Conservation (phyloP, 2,888 invertebrate species). For the Habroteleia sp. region DNA sequence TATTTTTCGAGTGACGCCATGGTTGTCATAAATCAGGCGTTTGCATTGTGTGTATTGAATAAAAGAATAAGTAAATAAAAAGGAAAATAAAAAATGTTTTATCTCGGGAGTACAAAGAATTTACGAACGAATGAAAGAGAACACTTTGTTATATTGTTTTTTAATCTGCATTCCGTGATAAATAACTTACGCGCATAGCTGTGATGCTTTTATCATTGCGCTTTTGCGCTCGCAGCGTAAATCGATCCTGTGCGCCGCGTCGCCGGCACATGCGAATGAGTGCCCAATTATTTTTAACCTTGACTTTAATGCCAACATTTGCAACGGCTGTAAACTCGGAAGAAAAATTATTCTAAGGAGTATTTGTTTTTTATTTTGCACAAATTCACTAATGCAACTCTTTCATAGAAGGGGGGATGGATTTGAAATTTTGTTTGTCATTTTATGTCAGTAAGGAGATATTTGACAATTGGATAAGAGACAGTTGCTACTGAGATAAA, state of each 20-base stretch:
- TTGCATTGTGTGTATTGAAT: too few relatives aligned
- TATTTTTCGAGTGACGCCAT: too few relatives aligned
- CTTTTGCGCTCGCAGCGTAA: conserved; percentile 41
- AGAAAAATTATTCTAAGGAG: too few relatives aligned
- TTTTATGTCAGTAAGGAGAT: too few relatives aligned
- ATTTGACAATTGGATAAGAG: too few relatives aligned
- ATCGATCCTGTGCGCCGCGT: conserved; percentile 43
- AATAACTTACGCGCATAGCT: conserved; percentile 40
- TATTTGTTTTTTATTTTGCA: too few relatives aligned
- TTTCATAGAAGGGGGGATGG: too few relatives aligned
- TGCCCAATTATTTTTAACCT: conserved; percentile 55
- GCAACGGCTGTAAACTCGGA: background rate
- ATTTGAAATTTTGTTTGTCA: too few relatives aligned
- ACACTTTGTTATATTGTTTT: conserved; percentile 35
- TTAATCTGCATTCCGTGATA: conserved; percentile 52
- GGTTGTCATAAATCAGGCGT: too few relatives aligned
- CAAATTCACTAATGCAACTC: too few relatives aligned
- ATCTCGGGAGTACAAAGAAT: conserved; percentile 36
- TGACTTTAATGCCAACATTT: conserved; percentile 45
- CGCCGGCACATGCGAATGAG: conserved; percentile 44
- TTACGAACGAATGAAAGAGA: conserved; percentile 20
- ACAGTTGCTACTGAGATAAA: too few relatives aligned
- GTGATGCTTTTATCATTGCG: conserved; percentile 42
- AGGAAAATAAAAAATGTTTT: conserved; percentile 10
- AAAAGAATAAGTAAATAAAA: too few relatives aligned